A percentile compares a stretch with the other conserved stretches of the same genome.
Conservation (phyloP, 2,113 vertebrate genomes). For the Forbesichthys papilliferus region DNA sequence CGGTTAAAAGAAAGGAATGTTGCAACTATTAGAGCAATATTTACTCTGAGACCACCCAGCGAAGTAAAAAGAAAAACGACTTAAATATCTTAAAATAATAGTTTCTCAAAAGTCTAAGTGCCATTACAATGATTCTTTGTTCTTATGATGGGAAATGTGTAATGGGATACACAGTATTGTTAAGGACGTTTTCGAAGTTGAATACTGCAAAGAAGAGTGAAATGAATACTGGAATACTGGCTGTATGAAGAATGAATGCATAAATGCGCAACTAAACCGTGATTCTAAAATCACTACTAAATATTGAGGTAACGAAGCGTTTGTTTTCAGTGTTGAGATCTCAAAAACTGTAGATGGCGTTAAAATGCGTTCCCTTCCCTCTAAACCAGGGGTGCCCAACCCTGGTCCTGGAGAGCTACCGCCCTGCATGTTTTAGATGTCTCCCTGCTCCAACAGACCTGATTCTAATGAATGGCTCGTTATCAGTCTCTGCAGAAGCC, state of each 20-base stretch:
- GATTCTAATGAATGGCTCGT: no score
- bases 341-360: constrained; percentile 44
- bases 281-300: neutral
- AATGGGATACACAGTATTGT: neutral
- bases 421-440: no score
- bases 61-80: constrained; percentile 31
- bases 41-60: constrained; percentile 64
- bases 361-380: constrained; percentile 42
- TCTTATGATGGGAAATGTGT: constrained; percentile 21
- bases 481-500: no score
- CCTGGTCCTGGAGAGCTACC: no score
- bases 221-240: no score
- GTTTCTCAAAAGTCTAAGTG: neutral
- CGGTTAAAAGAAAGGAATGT: constrained; percentile 33
- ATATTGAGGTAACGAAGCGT: constrained; percentile 27
- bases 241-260: neutral
- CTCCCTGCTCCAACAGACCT: no score
- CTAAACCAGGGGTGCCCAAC: constrained; percentile 12
- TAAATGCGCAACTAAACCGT: neutral
- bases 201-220: constrained; percentile 1
- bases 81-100: neutral
- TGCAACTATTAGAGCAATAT: constrained; percentile 51
- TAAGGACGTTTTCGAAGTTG: constrained; percentile 9
- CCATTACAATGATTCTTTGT: constrained; percentile 10
- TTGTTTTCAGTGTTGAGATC: constrained; percentile 29